Base-by-base conservation (phyloP, 1,140 invertebrate species). In the Neoseiulus cucumeris region DNA sequence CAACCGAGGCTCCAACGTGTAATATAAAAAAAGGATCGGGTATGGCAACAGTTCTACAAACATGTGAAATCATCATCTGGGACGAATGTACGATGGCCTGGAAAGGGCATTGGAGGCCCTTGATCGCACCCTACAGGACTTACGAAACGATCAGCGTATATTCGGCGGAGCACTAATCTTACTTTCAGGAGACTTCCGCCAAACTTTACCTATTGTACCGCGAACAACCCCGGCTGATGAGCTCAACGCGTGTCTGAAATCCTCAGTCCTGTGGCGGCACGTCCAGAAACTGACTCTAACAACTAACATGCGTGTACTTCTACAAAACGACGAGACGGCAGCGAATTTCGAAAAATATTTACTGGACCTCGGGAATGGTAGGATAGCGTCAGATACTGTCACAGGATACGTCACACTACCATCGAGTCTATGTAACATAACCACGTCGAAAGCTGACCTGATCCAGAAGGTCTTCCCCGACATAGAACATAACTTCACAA, bases 131-230 rank as follows among this genome's bases (percentile, higher is more conserved):
- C 66, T 74, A 9, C 4, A 9, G 9, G 33, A 39, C 9, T 6
- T 39, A 4, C 4, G 33, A 9, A 9, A 9, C 4, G 9, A 39
- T 39, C 4, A 39, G 4, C 4, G 33, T 9, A 4, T 69, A 74
- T 74, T 66, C 75, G 25, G 68, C 69, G 30, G 67, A 66, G 20
- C 70, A 73, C 66, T 74, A 55, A 68, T 79, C 70, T 67, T 77
- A 7, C 44, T 74, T 14, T 44, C 72, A 64, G 74, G 72, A 30
- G 76, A 76, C 71, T 81, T 80, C 70, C 66, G 76, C 55, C 76
- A 81, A 72, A 79, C 72, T n/a, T 67, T 80, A 25, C 76, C 33
- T 6, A 74, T 80, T 5, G 74, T 79, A 25, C 67, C 69, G 45
- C 70, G 72, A 70, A 73, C 70, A 67, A 79, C 75, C 17, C 66